Percentiles rank a stretch among this genome's conserved stretches.
phyloP scores from a whole-genome alignment of 92 coral and sea anemone genomes.

The Paragorgia papillata region DNA sequence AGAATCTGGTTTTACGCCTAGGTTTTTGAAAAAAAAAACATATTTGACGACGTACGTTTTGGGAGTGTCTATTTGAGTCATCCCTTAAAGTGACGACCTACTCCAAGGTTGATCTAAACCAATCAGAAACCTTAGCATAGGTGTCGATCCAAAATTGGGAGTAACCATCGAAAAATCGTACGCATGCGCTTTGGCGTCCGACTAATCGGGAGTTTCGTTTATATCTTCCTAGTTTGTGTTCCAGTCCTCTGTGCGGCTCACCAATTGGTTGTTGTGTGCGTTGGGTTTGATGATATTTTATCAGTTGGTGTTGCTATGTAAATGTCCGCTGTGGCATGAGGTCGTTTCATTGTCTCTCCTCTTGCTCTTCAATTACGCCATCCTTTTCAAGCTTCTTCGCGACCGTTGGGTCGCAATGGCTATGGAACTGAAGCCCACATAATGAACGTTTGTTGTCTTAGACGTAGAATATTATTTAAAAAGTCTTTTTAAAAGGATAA shows the following conservation, averaged over 20 bases:
- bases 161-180: too few species aligned
- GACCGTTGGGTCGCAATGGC: slow-evolving; percentile 86
- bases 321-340: slow-evolving; percentile 90
- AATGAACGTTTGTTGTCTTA: background rate
- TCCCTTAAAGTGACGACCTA: too few species aligned
- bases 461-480: slow-evolving; percentile 28
- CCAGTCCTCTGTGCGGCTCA: slow-evolving; percentile 86
- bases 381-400: slow-evolving; percentile 82
- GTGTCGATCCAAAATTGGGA: too few species aligned
- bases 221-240: slow-evolving; percentile 79
- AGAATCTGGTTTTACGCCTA: too few species aligned
- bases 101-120: too few species aligned
- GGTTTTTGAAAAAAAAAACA: too few species aligned
- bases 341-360: slow-evolving; percentile 83
- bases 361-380: slow-evolving; percentile 86
- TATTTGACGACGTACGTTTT: too few species aligned
- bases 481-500: slow-evolving; percentile 42
- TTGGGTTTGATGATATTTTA: slow-evolving; percentile 78
- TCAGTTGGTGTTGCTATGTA: slow-evolving; percentile 79
- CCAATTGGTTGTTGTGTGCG: slow-evolving; percentile 87
- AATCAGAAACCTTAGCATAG: too few species aligned
- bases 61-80: too few species aligned
- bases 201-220: background rate
- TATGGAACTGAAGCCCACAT: slow-evolving; percentile 46
- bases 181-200: too few species aligned